A percentile compares a stretch with the other conserved stretches of the same genome.
These are phyloP conservation scores for Gila orcuttii DNA, from an alignment of 2,113 vertebrate species.

Conservation along the genomic window DNA sequence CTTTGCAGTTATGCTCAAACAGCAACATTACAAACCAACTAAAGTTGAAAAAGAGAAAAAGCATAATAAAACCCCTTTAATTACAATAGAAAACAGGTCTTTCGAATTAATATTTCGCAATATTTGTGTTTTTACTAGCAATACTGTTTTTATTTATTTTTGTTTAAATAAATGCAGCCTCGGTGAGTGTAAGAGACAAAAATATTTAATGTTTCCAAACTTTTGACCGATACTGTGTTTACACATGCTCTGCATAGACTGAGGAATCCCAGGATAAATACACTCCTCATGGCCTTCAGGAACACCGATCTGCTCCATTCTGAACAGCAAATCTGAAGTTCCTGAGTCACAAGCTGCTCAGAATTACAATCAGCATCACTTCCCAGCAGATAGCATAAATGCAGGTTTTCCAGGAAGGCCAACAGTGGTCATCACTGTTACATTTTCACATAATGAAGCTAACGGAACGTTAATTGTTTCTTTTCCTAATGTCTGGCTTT, in stretches of 20 bases:
- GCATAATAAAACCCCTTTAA: too few species aligned
- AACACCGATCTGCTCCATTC: not conserved
- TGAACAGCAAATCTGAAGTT: slow-evolving; percentile 27
- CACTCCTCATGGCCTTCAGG: not conserved
- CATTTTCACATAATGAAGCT: slow-evolving; percentile 42
- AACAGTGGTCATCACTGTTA: slow-evolving; percentile 29
- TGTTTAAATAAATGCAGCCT: too few species aligned
- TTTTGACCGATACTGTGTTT: not conserved
- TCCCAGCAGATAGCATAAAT: slow-evolving; percentile 53
- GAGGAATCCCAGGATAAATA: not conserved
- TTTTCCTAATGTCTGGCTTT: slow-evolving; percentile 35
- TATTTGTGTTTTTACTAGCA: too few species aligned
- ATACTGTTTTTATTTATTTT: too few species aligned
- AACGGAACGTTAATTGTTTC: slow-evolving; percentile 35
- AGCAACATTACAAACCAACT: too few species aligned
- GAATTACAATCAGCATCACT: slow-evolving; percentile 46
- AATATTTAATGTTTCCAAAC: too few species aligned
- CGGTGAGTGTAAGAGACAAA: too few species aligned
- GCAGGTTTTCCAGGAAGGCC: slow-evolving; percentile 53
- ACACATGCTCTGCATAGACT: not conserved
- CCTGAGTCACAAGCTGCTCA: slow-evolving; percentile 52
- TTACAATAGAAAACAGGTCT: too few species aligned
- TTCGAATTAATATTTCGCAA: too few species aligned
- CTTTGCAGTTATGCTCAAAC: too few species aligned
- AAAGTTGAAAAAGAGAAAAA: too few species aligned